Evolutionary conservation across 2,113 vertebrate genomes (phyloP).

Genomic region (Rhea americana): DNA sequence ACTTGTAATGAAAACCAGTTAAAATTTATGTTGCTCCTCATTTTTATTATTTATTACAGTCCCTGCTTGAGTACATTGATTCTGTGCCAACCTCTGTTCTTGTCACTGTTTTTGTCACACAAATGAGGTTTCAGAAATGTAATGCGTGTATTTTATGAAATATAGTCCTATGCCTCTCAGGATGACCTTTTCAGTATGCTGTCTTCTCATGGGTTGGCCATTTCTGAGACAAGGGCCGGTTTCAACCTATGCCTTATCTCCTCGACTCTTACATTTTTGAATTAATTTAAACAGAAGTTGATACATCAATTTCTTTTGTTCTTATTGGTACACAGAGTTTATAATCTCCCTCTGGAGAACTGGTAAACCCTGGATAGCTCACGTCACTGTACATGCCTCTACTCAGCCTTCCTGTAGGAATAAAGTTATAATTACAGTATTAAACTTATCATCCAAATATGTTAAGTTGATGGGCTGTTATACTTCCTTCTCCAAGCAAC

Average conservation of each 20-base stretch:
- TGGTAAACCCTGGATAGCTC: neutral
- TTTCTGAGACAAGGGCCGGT: slow-evolving; percentile 8
- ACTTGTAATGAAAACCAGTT: slow-evolving; percentile 55
- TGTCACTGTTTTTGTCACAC: slow-evolving; percentile 72
- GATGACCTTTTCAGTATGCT: slow-evolving; percentile 71
- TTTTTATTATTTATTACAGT: slow-evolving; percentile 73
- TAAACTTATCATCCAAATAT: neutral
- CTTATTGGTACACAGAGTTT: neutral
- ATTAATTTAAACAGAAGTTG: slow-evolving; percentile 5
- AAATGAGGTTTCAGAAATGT: slow-evolving; percentile 71
- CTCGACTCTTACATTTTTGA: neutral
- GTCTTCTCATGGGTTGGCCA: slow-evolving; percentile 15
- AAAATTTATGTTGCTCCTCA: slow-evolving; percentile 63
- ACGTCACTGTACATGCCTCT: fast-evolving
- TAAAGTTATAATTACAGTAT: neutral
- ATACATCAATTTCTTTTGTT: slow-evolving; percentile 28
- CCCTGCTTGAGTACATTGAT: slow-evolving; percentile 66
- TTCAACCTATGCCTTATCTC: slow-evolving; percentile 14
- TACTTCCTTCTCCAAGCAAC: neutral
- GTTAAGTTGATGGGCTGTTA: neutral
- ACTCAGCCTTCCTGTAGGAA: fast-evolving
- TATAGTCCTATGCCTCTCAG: slow-evolving; percentile 46
- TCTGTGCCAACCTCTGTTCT: slow-evolving; percentile 70
- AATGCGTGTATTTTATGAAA: slow-evolving; percentile 66
- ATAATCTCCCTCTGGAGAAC: neutral